These are phyloP conservation scores for Oncorhynchus mykiss DNA, from an alignment of 2,113 vertebrate species.

Conservation along the genomic window DNA sequence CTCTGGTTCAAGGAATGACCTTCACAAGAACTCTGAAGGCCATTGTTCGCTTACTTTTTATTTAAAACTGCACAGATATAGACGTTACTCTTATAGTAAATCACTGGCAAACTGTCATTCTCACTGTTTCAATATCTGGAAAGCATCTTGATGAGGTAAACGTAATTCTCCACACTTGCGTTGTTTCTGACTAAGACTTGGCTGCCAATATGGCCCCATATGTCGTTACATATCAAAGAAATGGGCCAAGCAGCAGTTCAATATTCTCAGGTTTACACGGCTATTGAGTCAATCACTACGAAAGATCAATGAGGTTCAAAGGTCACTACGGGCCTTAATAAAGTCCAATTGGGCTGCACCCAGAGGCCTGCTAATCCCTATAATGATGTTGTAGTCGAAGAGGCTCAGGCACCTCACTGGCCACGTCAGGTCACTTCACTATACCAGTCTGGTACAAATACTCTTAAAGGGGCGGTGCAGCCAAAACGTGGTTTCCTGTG, in stretches of 20 bases:
- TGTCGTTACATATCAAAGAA: conserved; percentile 14
- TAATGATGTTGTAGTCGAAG: conserved; percentile 11
- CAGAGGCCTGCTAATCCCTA: neutral
- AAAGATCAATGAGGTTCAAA: conserved; percentile 50
- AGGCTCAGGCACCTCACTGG: conserved; percentile 4
- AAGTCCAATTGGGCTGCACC: conserved; percentile 12
- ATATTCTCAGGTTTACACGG: conserved; percentile 44
- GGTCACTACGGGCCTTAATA: conserved; percentile 30
- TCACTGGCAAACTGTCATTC: too few species aligned
- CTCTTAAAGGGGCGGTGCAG: too few species aligned
- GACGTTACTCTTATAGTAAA: too few species aligned
- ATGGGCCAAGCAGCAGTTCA: conserved; percentile 22
- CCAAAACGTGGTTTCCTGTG: too few species aligned
- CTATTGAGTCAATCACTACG: conserved; percentile 34
- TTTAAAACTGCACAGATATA: too few species aligned
- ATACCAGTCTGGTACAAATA: neutral
- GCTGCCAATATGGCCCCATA: conserved; percentile 3
- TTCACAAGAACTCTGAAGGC: conserved; percentile 34
- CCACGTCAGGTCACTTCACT: neutral
- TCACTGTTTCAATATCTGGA: too few species aligned
- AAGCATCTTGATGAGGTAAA: too few species aligned
- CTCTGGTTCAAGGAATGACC: conserved; percentile 12
- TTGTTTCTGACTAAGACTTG: too few species aligned
- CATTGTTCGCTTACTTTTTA: neutral
- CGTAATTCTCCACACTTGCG: too few species aligned